Base-by-base conservation (phyloP, 2,888 invertebrate genomes). In the Athalia cordata region DNA sequence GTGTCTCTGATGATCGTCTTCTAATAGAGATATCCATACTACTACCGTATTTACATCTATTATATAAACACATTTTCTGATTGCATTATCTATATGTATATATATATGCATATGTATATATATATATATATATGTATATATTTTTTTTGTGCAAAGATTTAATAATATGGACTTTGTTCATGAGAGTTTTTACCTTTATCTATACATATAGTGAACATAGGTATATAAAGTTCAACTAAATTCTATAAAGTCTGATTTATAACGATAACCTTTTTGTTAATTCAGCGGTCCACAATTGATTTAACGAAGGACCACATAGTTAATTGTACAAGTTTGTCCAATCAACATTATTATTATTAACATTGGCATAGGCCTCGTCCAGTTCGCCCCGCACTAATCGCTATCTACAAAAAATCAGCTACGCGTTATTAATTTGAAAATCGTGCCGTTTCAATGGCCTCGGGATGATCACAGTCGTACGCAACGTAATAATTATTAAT, bases 281-380 rank as follows among this genome's bases (percentile, higher is more conserved):
- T 43, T 29, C 57, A 79, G 66, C 79, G 81, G 80, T 80, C 80
- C 81, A 64, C 81, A 79, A 77, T 81, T 79, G 82, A 80, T 83
- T 70, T 45, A 74, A 49, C 80, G 74, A 79, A 83, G 82, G 81
- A 83, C 83, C 82, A 84, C 83, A 83, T 84, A 83, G 81, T 83
- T 84, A n/a, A 45, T 13, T 47, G 7, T 72, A 29, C 47, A 72
- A 59, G 72, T 72, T 72, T 72, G 45, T 72, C 72, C 72, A 45
- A 47, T 13, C 59, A 72, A 72, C 72, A 72, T 72, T 59, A 72
- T 66, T 59, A 72, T 66, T 85, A 85, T 84, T 85, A 88, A 88
- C 87, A 88, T 88, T 83, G 87, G 87, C 87, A 85, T 88, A 88
- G 89, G 89, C 88, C 88, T 86, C 85, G 83, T 81, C 81, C 84